Conservation (phyloP, 2,797 vertebrate genomes). For the Lagorchestes hirsutus region DNA sequence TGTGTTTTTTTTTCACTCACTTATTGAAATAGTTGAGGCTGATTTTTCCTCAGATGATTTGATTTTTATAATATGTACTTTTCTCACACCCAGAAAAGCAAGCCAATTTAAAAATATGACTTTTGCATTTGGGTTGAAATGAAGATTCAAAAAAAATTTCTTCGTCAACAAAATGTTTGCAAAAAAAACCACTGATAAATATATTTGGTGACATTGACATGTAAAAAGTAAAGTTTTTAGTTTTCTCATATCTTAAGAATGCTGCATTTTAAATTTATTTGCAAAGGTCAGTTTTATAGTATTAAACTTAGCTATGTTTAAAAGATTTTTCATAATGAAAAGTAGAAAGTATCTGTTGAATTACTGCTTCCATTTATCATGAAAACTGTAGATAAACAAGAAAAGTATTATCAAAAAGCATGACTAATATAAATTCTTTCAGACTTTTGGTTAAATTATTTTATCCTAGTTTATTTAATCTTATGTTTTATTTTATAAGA, state of each 20-base stretch:
- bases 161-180: conserved; percentile 8
- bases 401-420: conserved; percentile 3
- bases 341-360: background rate
- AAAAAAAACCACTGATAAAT: background rate
- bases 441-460: conserved; percentile 10
- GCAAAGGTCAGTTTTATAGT: conserved; percentile 14
- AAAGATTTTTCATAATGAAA: background rate
- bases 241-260: background rate
- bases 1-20: conserved; percentile 51
- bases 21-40: conserved; percentile 55
- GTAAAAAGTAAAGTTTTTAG: background rate
- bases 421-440: background rate
- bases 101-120: conserved; percentile 59
- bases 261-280: conserved; percentile 30
- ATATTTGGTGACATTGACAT: background rate
- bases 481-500: background rate
- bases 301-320: background rate
- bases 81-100: conserved; percentile 58
- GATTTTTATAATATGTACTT: conserved; percentile 27
- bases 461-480: background rate
- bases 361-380: background rate
- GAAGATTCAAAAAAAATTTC: conserved; percentile 62
- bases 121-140: conserved; percentile 68
- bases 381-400: background rate
- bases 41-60: conserved; percentile 50